phyloP scores from a whole-genome alignment of 2,797 vertebrate species.

The Sternarchorhynchus goeldii region DNA sequence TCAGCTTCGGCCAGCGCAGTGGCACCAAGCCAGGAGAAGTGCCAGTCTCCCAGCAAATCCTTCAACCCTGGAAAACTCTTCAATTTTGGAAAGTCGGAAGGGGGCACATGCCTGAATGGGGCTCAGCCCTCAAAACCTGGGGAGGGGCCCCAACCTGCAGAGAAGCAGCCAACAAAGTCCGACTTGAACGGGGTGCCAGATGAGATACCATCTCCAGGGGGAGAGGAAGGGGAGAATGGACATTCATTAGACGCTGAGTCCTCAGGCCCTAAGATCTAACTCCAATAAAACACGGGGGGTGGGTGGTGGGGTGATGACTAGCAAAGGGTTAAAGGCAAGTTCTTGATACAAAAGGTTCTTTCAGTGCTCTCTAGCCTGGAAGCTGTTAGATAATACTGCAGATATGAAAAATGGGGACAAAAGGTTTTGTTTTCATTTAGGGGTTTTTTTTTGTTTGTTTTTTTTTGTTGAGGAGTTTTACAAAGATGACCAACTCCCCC shows the following conservation, averaged over 20 bases:
- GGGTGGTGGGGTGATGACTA: conserved; percentile 46
- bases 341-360: conserved; percentile 19
- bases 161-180: conserved; percentile 78
- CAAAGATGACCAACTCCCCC: conserved; percentile 58
- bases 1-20: conserved; percentile 62
- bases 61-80: conserved; percentile 96
- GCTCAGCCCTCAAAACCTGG: conserved; percentile 65
- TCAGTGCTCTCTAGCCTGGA: conserved; percentile 56
- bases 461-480: conserved; percentile 61
- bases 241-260: conserved; percentile 77
- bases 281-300: conserved; percentile 16
- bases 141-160: conserved; percentile 64
- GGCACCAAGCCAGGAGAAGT: conserved; percentile 79
- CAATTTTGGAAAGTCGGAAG: conserved; percentile 87
- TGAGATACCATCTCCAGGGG: conserved; percentile 78
- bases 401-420: conserved; percentile 49
- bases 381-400: conserved; percentile 55
- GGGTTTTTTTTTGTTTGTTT: conserved; percentile 46
- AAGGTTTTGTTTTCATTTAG: conserved; percentile 14
- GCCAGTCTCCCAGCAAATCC: conserved; percentile 94
- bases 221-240: conserved; percentile 74
- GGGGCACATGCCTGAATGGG: conserved; percentile 75
- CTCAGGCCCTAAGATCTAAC: conserved; percentile 78
- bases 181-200: conserved; percentile 84
- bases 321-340: conserved; percentile 46